Base-by-base conservation (phyloP, 2,888 invertebrate species). In the Zygothrica quintamaculata region DNA sequence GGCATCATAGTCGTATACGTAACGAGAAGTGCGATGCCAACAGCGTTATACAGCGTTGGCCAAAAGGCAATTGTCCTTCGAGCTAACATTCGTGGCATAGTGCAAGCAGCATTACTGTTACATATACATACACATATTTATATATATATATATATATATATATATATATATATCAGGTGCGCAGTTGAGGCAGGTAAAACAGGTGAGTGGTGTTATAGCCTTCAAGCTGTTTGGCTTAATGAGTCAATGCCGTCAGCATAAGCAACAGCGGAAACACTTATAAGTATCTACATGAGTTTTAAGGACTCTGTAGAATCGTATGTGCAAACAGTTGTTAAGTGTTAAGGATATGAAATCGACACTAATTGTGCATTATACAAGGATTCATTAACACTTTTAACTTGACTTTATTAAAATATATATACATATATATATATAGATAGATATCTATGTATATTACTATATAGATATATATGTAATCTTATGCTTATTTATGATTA, bases 221-320 rank as follows among this genome's bases (percentile, higher is more conserved):
- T 36, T 42, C 37, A 33, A 58, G 67, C 53, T 51, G 25, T 56
- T 59, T 57, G 42, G 37, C 46, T 60, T 55, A 79, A 84, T 82
- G 65, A 76, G 57, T 58, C 40, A 33, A 44, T 33, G 61, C 31
- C 57, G 16, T 12, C 22, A 36, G 50, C 15, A 43, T 16, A 36
- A 11, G n/a, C 37, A 33, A 44, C 44, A 44, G 18, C 18, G 18
- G 18, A 22, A 22, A 2, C 18, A 22, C 18, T 22, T 22, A 22
- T 5, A 5, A n/a, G n/a, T n/a, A n/a, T n/a, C n/a, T n/a, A n/a
- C 5, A 22, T 22, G 5, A 22, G 18, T 22, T 5, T 22, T 3
- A 22, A 22, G 18, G 18, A n/a, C 18, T 22, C 18, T 22, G 18
- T 2, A 2, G 5, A 3, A 22, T 29, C 29, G 29, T 1, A 29